Conservation (phyloP, 2,113 vertebrate genomes). For the Suncus etruscus region DNA sequence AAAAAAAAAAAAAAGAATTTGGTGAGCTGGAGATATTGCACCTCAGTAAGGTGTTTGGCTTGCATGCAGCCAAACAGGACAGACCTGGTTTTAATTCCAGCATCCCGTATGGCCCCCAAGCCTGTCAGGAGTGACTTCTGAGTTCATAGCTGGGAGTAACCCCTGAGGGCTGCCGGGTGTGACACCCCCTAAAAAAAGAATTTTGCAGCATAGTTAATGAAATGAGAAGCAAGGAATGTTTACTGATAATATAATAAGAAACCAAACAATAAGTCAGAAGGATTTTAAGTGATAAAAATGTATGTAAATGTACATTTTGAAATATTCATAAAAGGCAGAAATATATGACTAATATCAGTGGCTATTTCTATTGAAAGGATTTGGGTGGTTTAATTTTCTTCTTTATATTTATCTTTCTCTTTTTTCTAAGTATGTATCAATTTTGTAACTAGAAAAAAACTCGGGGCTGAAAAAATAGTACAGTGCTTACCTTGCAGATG, state of each 20-base stretch:
- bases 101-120: too few species aligned
- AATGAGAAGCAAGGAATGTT: not conserved
- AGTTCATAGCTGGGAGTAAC: too few species aligned
- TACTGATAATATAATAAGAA: constrained; percentile 30
- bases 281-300: constrained; percentile 29
- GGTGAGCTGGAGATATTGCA: too few species aligned
- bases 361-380: constrained; percentile 27
- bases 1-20: too few species aligned
- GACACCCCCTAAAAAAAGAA: not conserved
- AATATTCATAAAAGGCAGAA: constrained; percentile 22
- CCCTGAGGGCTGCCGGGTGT: too few species aligned
- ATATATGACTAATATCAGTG: not conserved
- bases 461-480: not conserved
- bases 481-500: not conserved
- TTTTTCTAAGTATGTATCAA: not conserved
- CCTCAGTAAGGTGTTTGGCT: too few species aligned
- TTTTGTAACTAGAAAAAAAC: constrained; percentile 45
- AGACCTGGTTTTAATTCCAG: too few species aligned
- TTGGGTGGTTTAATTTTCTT: constrained; percentile 21
- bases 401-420: constrained; percentile 7
- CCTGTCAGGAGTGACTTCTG: too few species aligned
- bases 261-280: not conserved
- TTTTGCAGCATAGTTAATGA: constrained; percentile 12
- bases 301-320: not conserved
- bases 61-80: too few species aligned